phyloP scores from a whole-genome alignment of 37 sponge, comb jelly and placozoan species.

The Halichondria panicea region DNA sequence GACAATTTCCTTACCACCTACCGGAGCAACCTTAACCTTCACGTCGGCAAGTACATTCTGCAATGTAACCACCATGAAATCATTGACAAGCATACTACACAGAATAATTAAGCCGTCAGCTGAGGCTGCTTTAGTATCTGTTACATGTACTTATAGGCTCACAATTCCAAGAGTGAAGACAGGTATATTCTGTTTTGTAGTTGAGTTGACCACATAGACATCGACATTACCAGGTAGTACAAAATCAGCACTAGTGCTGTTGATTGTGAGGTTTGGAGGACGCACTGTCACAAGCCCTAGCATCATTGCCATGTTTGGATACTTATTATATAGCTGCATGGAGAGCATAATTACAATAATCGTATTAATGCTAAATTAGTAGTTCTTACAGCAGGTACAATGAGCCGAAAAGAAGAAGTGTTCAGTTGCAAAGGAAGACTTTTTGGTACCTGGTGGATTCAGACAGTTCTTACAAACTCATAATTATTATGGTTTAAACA shows the following conservation, averaged over 20 bases:
- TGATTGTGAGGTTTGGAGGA: constrained; percentile 53
- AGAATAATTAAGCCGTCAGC: not conserved
- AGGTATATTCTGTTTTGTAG: not conserved
- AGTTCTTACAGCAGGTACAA: constrained; percentile 47
- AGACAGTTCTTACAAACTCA: not conserved
- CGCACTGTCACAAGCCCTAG: constrained; percentile 49
- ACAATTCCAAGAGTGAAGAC: constrained; percentile 57
- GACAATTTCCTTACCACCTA: constrained; percentile 41
- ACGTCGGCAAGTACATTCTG: constrained; percentile 63
- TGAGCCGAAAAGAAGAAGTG: constrained; percentile 37
- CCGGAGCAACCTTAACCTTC: constrained; percentile 24
- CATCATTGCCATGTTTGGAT: constrained; percentile 77
- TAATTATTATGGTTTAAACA: constrained; percentile 5
- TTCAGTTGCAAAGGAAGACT: constrained; percentile 45
- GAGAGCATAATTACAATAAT: not conserved
- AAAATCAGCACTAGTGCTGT: constrained; percentile 34
- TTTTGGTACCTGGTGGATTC: constrained; percentile 34
- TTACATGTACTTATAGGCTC: not conserved
- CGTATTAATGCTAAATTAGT: not conserved
- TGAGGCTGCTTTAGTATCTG: not conserved
- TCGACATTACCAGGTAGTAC: constrained; percentile 46
- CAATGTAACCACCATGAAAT: not conserved
- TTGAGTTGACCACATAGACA: constrained; percentile 45
- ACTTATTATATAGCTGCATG: constrained; percentile 73
- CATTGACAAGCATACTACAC: not conserved